These are phyloP conservation scores for Gryllus bimaculatus DNA, from an alignment of 1,140 invertebrate species.

Conservation along the genomic window DNA sequence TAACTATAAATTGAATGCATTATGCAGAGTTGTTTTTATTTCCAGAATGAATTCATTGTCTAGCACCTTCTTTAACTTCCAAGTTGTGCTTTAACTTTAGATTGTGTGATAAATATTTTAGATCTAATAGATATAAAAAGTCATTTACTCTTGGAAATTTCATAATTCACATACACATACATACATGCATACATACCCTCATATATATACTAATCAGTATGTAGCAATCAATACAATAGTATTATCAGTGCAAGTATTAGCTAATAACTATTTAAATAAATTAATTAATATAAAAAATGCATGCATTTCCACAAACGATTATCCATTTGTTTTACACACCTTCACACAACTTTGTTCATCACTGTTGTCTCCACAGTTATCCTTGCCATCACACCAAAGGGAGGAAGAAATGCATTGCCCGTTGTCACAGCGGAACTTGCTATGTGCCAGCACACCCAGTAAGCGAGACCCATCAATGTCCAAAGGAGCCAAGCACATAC, in stretches of 20 bases:
- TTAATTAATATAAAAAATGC: background rate
- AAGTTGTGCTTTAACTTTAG: no score
- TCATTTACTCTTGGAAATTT: no score
- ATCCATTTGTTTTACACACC: slow-evolving; percentile 15
- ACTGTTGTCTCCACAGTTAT: slow-evolving; percentile 44
- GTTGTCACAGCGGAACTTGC: slow-evolving; percentile 37
- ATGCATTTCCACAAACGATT: background rate
- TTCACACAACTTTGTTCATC: slow-evolving; percentile 40
- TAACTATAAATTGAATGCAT: no score
- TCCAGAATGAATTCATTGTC: no score
- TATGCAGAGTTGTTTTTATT: no score
- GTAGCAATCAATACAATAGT: background rate
- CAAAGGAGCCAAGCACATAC: slow-evolving; percentile 22
- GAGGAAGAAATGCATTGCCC: slow-evolving; percentile 40
- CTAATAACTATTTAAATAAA: background rate
- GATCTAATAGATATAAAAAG: no score
- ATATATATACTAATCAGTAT: no score
- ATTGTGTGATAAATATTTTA: no score
- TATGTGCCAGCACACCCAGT: slow-evolving; percentile 14
- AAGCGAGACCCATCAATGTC: slow-evolving; percentile 22
- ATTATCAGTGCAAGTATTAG: no score
- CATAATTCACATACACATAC: background rate
- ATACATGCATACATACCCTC: slow-evolving; percentile 1
- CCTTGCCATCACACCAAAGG: slow-evolving; percentile 41
- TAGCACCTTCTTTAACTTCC: no score